Evolutionary conservation across 1,140 invertebrate genomes (phyloP), one percentile per base, ranked within the genome.

Genomic region (Polyergus mexicanus): DNA sequence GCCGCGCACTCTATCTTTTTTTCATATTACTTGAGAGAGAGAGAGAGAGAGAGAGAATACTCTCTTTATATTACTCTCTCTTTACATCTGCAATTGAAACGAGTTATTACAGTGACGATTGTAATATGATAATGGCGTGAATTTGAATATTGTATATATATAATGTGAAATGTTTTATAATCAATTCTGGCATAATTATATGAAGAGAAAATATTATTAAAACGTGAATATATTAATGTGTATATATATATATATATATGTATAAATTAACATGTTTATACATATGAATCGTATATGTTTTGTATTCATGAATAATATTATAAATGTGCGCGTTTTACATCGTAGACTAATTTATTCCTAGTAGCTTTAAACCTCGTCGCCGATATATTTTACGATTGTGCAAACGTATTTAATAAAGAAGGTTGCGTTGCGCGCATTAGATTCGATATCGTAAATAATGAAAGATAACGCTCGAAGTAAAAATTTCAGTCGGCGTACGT

Each of bases 151-250:
- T 62, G 3, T 32, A 32, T 32, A 32, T 32, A 32, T 13, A 60
- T 51, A 3, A 51, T 16, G n/a, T 10, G 19, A 80, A 66, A 80
- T 28, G 62, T 68, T 78, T 19, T 63, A n/a, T 41, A 68, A 80
- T 80, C 16, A 22, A 19, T 56, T 69, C 2, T 28, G n/a, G 28
- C 7, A 80, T 69, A 80, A 80, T 54, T 78, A 35, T 56, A 69
- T 1, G 47, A 32, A 16, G 13, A 25, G 28, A 22, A 51, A 80
- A 80, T 69, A 44, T 44, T 62, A 58, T 69, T 80, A 69, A 69
- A 80, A 80, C 41, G n/a, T 19, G 16, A 11, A 69, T 51, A 51
- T 19, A 51, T 51, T 51, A 51, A 51, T 51, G 16, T 19, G 19
- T 56, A 35, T 25, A 22, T n/a, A 41, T 22, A 19, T n/a, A 5